These are phyloP conservation scores for Lacanobia oleracea DNA, from an alignment of 2,888 invertebrate species.

Conservation along the genomic window DNA sequence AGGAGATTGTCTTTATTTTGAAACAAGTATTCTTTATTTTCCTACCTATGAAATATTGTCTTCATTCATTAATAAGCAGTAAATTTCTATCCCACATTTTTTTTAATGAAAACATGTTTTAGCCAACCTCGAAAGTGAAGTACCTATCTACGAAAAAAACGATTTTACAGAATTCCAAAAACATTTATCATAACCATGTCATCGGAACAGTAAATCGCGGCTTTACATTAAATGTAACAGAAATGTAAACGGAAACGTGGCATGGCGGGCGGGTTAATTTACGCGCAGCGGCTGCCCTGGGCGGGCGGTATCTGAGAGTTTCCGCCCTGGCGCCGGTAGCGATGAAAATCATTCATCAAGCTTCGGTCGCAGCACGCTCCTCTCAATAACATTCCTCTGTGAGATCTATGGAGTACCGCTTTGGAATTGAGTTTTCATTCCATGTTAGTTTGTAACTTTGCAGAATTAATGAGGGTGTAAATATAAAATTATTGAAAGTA, in stretches of 20 bases:
- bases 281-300: slow-evolving; percentile 79
- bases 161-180: slow-evolving; percentile 42
- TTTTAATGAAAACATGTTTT: too few relatives aligned
- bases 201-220: slow-evolving; percentile 61
- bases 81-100: slow-evolving; percentile 8
- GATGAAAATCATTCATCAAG: slow-evolving; percentile 87
- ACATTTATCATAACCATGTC: slow-evolving; percentile 57
- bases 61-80: slow-evolving; percentile 21
- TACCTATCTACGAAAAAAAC: background rate
- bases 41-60: background rate
- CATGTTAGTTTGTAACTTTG: slow-evolving; percentile 41
- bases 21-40: background rate
- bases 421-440: slow-evolving; percentile 46
- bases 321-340: slow-evolving; percentile 80
- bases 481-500: background rate
- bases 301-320: slow-evolving; percentile 83
- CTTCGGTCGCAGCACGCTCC: slow-evolving; percentile 81
- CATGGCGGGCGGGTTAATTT: slow-evolving; percentile 82
- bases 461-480: slow-evolving; percentile 6
- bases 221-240: slow-evolving; percentile 70
- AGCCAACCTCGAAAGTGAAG: background rate
- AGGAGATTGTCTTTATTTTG: background rate
- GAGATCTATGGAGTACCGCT: slow-evolving; percentile 48
- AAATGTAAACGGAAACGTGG: slow-evolving; percentile 78
- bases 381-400: slow-evolving; percentile 74